Evolutionary conservation across 2,797 vertebrate genomes (phyloP), one percentile per base, ranked within the genome.

Genomic region (Acomys russatus): DNA sequence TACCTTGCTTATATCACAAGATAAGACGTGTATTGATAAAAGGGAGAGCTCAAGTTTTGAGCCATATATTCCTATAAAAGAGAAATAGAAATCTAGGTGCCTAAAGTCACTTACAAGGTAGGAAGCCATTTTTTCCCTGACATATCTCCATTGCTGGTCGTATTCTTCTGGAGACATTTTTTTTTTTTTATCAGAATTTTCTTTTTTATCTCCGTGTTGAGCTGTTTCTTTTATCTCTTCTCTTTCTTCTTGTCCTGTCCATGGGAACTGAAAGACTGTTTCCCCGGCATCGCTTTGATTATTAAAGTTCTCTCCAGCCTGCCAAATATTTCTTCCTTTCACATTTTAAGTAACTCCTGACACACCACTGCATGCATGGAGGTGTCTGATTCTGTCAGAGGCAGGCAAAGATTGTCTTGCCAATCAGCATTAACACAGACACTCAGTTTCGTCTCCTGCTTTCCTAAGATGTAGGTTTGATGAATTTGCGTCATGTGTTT

Each of bases 341-440:
- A 14, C 56, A 77, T 84, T 94, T 93, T 74, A 74, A 96, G 49
- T 91, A 83, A 83, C 44, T 94, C 30, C 23, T 84, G 51, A 88
- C 70, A 85, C 92, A 87, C 92, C 0, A 51, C 38, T 38, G 80
- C 51, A 17, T 59, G 30, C 5, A 86, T 49, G 70, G 22, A 96
- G 71, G 76, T 1, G 91, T 91, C 83, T 96, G 61, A 84, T 91
- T 82, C 90, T 63, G 85, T 61, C 73, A 56, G 66, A 91, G 17
- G 18, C 79, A 74, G 73, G 20, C 70, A 79, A 71, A 59, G 63
- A 91, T 94, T 94, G 93, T 92, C 23, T 38, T 91, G 59, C 56
- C 82, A 63, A 23, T 90, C 59, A 76, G 12, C n/a, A n/a, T 38
- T 92, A 76, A 77, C 68, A 82, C 51, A 85, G 73, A 93, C 56